Percentiles rank a stretch among this genome's conserved stretches.
phyloP scores from a whole-genome alignment of 2,888 invertebrate genomes.

The Priocnemis perturbator region DNA sequence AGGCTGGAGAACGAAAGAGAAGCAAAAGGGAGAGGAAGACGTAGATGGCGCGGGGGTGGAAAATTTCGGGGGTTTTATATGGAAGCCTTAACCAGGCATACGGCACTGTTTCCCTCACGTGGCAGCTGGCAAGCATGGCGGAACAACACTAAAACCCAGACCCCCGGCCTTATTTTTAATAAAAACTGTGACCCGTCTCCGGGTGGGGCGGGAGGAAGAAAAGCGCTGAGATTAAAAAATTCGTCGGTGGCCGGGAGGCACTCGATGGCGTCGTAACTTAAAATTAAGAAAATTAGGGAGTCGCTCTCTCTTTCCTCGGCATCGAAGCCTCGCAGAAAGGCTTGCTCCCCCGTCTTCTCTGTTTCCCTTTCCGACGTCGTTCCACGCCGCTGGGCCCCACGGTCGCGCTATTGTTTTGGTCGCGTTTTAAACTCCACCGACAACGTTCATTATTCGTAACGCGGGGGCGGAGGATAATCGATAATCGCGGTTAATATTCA shows the following conservation, averaged over 20 bases:
- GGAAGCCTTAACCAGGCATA: slow-evolving; percentile 42
- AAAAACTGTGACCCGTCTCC: slow-evolving; percentile 49
- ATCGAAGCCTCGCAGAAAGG: neutral
- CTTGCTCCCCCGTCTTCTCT: neutral
- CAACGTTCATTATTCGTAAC: neutral
- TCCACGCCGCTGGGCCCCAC: neutral
- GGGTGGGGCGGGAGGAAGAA: neutral
- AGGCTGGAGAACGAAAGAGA: slow-evolving; percentile 2
- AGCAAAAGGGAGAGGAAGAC: too few species aligned
- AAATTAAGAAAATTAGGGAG: slow-evolving; percentile 64
- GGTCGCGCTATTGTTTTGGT: neutral
- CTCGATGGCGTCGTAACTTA: slow-evolving; percentile 63
- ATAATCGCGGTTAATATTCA: neutral
- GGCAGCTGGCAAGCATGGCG: slow-evolving; percentile 60
- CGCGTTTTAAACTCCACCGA: neutral
- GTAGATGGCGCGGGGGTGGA: neutral
- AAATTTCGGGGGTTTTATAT: slow-evolving; percentile 40
- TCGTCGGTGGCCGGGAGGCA: slow-evolving; percentile 44
- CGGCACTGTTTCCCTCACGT: slow-evolving; percentile 52
- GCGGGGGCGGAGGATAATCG: neutral
- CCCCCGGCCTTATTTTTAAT: slow-evolving; percentile 57
- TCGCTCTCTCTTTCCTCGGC: neutral
- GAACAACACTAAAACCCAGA: slow-evolving; percentile 53
- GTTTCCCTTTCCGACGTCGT: neutral
- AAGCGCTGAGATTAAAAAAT: slow-evolving; percentile 61